A percentile compares a stretch with the other conserved stretches of the same genome.
phyloP scores from a whole-genome alignment of 2,888 invertebrate genomes.

The Eupithecia dodoneata region DNA sequence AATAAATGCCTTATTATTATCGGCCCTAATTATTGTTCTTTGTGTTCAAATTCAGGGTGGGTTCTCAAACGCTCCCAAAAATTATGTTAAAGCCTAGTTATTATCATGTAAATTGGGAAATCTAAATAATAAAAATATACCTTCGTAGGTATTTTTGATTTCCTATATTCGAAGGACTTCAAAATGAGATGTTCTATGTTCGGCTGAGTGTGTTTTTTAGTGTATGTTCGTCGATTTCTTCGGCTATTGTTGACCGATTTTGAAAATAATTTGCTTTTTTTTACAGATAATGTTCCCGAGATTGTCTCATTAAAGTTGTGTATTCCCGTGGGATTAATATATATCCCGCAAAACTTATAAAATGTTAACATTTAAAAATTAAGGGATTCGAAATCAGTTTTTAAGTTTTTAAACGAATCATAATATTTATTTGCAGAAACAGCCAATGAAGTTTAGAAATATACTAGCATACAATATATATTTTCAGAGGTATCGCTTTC shows the following conservation, averaged over 20 bases:
- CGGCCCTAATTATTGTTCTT: slow-evolving; percentile 80
- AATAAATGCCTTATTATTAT: slow-evolving; percentile 74
- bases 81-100: neutral
- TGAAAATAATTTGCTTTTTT: too few species aligned
- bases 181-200: too few species aligned
- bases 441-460: neutral
- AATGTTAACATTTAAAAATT: too few species aligned
- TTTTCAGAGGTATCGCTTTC: neutral
- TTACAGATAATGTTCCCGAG: too few species aligned
- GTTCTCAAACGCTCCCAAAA: slow-evolving; percentile 40
- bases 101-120: neutral
- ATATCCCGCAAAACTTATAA: too few species aligned
- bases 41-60: slow-evolving; percentile 74
- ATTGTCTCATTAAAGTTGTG: too few species aligned
- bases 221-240: too few species aligned
- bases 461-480: neutral
- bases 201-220: too few species aligned
- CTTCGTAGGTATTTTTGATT: neutral
- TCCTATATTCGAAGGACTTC: neutral
- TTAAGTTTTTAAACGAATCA: too few species aligned
- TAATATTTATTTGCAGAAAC: neutral
- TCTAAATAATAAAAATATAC: neutral
- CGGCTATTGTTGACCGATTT: too few species aligned
- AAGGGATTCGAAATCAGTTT: too few species aligned
- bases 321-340: too few species aligned